Evolutionary conservation across 2,797 vertebrate genomes (phyloP), one percentile per base, ranked within the genome.

Genomic region (Catharus ustulatus): DNA sequence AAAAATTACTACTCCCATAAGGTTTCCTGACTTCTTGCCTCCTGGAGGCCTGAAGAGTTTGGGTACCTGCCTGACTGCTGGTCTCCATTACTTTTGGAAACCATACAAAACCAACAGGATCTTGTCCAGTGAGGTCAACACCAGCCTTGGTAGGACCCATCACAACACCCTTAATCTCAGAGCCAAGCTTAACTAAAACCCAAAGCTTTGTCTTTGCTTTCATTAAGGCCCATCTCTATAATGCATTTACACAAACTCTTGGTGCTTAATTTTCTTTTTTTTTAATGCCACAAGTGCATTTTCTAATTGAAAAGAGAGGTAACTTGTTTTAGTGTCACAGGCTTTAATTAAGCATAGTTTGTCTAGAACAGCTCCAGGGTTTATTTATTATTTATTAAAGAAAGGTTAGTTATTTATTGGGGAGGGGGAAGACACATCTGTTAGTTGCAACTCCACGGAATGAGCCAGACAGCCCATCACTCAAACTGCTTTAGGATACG

Each of bases 321-420:
- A 90, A 92, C 91, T 93, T 88, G 61, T 43, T 95, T 87, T 54
- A 82, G 63, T 90, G 80, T 78, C 85, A 85, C 49, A 84, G 46
- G 55, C 80, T 94, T 94, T 93, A 91, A 96, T 93, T 97, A 95
- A 96, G 83, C 79, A 73, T 11, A 74, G 73, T 76, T 94, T 91
- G 79, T 46, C 93, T 84, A 45, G 67, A 92, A 82, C 34, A 86
- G 79, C 91, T 92, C 48, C 82, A 52, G 71, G 83, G 94, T 88
- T 91, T 86, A 94, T 94, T 93, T 96, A 92, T 96, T 96, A 95
- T 95, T 96, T 94, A 94, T 94, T 95, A 89, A 78, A 95, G 89
- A 87, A 94, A 89, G 77, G 84, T 90, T 90, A 80, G 84, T 88
- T 92, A 94, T 84, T 94, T 96, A 86, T 1, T 77, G 51, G 77